These are phyloP conservation scores for Scortum barcoo DNA, from an alignment of 2,113 vertebrate species.

Conservation along the genomic window DNA sequence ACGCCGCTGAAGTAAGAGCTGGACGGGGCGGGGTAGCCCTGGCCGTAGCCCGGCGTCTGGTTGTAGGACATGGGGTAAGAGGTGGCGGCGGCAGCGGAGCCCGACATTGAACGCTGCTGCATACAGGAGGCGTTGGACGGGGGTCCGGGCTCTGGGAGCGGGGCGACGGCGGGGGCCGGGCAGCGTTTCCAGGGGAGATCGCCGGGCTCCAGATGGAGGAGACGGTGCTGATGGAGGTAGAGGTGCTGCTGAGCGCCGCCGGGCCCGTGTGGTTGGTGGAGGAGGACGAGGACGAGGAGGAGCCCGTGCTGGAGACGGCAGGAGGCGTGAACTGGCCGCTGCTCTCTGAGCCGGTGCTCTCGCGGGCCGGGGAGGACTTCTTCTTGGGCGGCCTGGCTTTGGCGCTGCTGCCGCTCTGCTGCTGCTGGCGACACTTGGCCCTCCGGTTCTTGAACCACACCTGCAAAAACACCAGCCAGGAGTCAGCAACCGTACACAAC, in stretches of 20 bases:
- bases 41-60: slow-evolving; percentile 92
- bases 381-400: slow-evolving; percentile 96
- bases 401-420: slow-evolving; percentile 91
- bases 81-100: slow-evolving; percentile 79
- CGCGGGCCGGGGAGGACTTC: slow-evolving; percentile 94
- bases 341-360: slow-evolving; percentile 97
- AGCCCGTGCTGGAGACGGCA: slow-evolving; percentile 92
- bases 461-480: slow-evolving; percentile 75
- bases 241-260: slow-evolving; percentile 82
- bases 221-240: slow-evolving; percentile 90
- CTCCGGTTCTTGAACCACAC: slow-evolving; percentile 98
- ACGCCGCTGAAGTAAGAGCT: slow-evolving; percentile 96
- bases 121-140: slow-evolving; percentile 93
- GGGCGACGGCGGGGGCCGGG: slow-evolving; percentile 84
- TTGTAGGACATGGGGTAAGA: slow-evolving; percentile 96
- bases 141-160: slow-evolving; percentile 88
- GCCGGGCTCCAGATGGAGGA: slow-evolving; percentile 98
- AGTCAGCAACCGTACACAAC: slow-evolving; percentile 48
- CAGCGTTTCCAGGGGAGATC: slow-evolving; percentile 92
- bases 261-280: slow-evolving; percentile 86
- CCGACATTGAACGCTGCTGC: slow-evolving; percentile 94
- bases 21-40: slow-evolving; percentile 92
- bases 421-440: slow-evolving; percentile 93
- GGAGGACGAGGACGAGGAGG: slow-evolving; percentile 90
- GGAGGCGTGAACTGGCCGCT: slow-evolving; percentile 98